Conservation (phyloP, 2,113 vertebrate species). For the Lepisosteus osseus region DNA sequence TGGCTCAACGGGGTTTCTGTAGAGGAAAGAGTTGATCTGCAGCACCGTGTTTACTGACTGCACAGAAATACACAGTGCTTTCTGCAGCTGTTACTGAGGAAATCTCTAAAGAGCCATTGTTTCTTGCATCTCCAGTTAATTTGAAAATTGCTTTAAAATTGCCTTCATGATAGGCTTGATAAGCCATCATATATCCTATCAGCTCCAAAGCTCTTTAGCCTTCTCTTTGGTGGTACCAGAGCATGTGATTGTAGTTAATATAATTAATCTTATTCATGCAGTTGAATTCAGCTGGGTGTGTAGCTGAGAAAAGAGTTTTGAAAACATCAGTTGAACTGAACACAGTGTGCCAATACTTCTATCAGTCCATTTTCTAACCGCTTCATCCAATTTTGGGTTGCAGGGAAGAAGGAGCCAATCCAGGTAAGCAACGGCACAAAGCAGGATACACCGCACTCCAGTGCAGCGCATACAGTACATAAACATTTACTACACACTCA, state of each 20-base stretch:
- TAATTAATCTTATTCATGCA: slow-evolving; percentile 25
- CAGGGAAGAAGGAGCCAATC: too few relatives aligned
- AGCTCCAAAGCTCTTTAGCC: slow-evolving; percentile 21
- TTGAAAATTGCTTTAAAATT: neutral
- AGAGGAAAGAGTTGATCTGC: slow-evolving; percentile 26
- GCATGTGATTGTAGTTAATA: slow-evolving; percentile 12
- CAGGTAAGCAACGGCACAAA: too few relatives aligned
- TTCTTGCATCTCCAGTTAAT: neutral
- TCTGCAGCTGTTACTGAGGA: slow-evolving; percentile 11
- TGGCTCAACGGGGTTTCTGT: slow-evolving; percentile 33
- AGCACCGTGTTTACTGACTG: slow-evolving; percentile 53
- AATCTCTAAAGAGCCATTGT: slow-evolving; percentile 41
- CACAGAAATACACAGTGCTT: slow-evolving; percentile 58
- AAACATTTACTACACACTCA: too few relatives aligned
- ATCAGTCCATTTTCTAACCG: too few relatives aligned
- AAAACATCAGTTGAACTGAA: too few relatives aligned
- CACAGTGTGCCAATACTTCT: too few relatives aligned
- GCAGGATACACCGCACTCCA: too few relatives aligned
- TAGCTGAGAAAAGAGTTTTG: too few relatives aligned
- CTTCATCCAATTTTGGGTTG: too few relatives aligned
- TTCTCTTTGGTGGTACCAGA: slow-evolving; percentile 32
- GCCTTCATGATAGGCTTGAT: accelerated
- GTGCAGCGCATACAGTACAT: too few relatives aligned
- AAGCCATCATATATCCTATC: slow-evolving; percentile 22
- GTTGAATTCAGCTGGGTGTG: neutral